Base-by-base conservation (phyloP, 2,888 invertebrate genomes). In the Liopterus haemorrhoidalis region DNA sequence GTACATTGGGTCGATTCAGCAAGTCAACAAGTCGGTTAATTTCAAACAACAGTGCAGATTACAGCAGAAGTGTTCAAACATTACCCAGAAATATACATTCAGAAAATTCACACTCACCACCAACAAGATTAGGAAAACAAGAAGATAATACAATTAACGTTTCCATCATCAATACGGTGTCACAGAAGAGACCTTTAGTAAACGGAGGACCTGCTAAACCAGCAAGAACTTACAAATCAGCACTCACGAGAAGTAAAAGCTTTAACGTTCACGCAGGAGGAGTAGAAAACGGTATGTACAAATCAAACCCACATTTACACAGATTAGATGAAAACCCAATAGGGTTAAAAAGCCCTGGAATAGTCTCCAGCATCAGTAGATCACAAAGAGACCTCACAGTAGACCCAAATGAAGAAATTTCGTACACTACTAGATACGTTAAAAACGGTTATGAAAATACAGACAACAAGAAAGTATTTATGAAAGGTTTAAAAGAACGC, bases 351-450 rank as follows among this genome's bases (percentile, higher is more conserved):
- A 89, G 88, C 63, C 90, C 90, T 0, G 87, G 88, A 27, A 83
- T 91, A 53, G 83, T 91, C 25, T 87, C 88, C 45, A 84, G 87
- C 53, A 84, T 90, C 49, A 88, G 84, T 62, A 77, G 89, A 52
- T 88, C 88, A 65, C 86, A 87, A 61, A 76, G 82, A 49, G 88
- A 89, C 63, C 67, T 89, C 18, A 78, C 79, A 5, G 48, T 55
- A 59, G 72, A 73, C 2, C 72, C 72, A 56, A 70, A 72, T 19
- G 71, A 70, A 28, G 75, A 75, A 49, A 74, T 74, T 22, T 57
- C 73, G 14, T 75, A 74, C 54, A 75, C 74, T 45, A 70, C 73
- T 37, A 70, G 77, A 58, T 76, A 76, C 56, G 71, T 69, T 2
- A 75, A 75, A 66, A 76, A 77, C 39, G 70, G 73, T 5, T 70